Evolutionary conservation across 2,797 vertebrate species (phyloP), one percentile per base, ranked within the genome.

Genomic region (Falco novaeseelandiae): DNA sequence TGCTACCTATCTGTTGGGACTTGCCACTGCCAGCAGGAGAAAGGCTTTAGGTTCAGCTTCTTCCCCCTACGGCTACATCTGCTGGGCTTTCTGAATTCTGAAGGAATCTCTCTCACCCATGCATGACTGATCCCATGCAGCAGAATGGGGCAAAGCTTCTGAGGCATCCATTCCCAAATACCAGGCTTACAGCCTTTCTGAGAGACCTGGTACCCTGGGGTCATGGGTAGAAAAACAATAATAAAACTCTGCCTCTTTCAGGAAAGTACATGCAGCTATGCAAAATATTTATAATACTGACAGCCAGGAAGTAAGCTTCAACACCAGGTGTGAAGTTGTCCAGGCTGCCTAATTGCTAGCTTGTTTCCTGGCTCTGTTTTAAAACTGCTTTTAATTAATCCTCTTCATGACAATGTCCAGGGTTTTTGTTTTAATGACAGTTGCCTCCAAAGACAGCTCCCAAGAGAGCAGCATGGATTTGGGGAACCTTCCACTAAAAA

Each of bases 1-100:
- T 1, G 0, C 34, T 72, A 7, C 29, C 30, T 5, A 0, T 12
- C 12, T 1, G 0, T 0, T 26, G 83, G 58, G 22, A 6, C 1
- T 14, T 54, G 54, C 51, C 22, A 4, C 15, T 36, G 67, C 55
- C 1, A 6, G 49, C 5, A 6, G 74, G 82, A 54, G 36, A 70
- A 38, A 36, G 25, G 65, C 26, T 88, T 80, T 46, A 44, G 46
- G 49, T 62, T 69, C 81, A 34, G 42, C 30, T 82, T 26, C 51
- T 66, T 79, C 29, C 12, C 29, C 13, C 58, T 51, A 1, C 51
- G 65, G 70, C 8, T 4, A 48, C 21, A 36, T 42, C 46, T 32
- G 4, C 0, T 36, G 51, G 18, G 71, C 23, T 85, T 80, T 80
- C 51, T 58, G 34, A 57, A 76, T 83, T 62, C 21, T 14, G 13